Base-by-base conservation (phyloP, 1,140 invertebrate genomes). In the Sogatella furcifera region DNA sequence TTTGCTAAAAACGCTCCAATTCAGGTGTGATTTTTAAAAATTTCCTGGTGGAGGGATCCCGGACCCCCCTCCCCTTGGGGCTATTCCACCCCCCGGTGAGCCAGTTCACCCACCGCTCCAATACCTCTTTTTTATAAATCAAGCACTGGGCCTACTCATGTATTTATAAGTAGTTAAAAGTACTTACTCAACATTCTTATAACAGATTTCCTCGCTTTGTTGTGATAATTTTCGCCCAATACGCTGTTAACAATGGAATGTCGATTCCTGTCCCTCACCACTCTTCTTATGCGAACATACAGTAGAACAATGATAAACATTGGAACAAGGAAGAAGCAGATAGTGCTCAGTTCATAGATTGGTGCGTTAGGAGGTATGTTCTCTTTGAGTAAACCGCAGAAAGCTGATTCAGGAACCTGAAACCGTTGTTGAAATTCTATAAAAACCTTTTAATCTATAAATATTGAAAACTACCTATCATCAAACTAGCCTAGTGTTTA, bases 301-400 rank as follows among this genome's bases (percentile, higher is more conserved):
- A 92, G 77, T n/a, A 85, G 74, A 1, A 84, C 76, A 55, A 95
- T 90, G 2, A 91, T 76, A 8, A 84, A 52, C 78, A 92, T 86
- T 0, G 91, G 91, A 41, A 92, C 75, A 21, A 91, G 74, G 72
- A 95, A 95, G 74, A 93, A 93, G 42, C 91, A 70, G 22, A 89
- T 71, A 55, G 84, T 86, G 68, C 88, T 90, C 15, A 90, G 68
- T 70, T 91, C 88, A 62, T 88, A 90, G 41, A 90, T 69, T 31
- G 86, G 86, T 65, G 80, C 76, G 1, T 79, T 59, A 0, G 52
- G 74, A 0, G 75, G 74, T 49, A 77, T 71, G 0, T 84, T 80
- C 42, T 81, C 74, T 10, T 78, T 71, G 21, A 84, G 67, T 81
- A 88, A 86, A 1, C 77, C 82, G 66, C 89, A 92, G 67, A 90